phyloP scores from a whole-genome alignment of 2,888 invertebrate genomes.

The Anorthoa munda region DNA sequence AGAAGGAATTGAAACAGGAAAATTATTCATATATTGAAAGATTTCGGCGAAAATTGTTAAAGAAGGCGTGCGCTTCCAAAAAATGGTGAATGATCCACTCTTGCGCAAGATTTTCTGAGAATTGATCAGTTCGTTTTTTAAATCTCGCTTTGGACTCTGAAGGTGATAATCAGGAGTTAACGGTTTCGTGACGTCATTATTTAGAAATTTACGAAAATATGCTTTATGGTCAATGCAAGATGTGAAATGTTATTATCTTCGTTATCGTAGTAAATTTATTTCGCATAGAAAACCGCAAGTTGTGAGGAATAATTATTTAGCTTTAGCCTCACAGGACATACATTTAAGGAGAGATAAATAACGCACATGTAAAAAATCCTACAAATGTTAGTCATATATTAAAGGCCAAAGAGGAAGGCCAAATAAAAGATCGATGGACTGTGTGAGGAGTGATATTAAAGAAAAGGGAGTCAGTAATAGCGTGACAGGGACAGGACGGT shows the following conservation, averaged over 20 bases:
- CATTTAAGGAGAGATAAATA: background rate
- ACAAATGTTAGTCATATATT: background rate
- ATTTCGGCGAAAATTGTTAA: slow-evolving; percentile 34
- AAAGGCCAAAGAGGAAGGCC: no score
- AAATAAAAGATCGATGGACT: no score
- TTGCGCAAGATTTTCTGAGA: slow-evolving; percentile 47
- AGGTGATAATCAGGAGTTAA: slow-evolving; percentile 40
- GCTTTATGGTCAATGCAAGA: slow-evolving; percentile 23
- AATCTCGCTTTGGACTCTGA: slow-evolving; percentile 36
- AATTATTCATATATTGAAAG: slow-evolving; percentile 13
- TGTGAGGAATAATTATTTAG: background rate
- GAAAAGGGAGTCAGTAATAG: no score
- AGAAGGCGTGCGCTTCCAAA: slow-evolving; percentile 6
- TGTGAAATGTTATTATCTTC: slow-evolving; percentile 5
- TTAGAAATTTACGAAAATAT: slow-evolving; percentile 2
- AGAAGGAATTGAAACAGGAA: slow-evolving; percentile 42
- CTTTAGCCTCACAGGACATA: background rate
- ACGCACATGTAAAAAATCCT: background rate
- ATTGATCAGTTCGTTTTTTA: slow-evolving; percentile 27
- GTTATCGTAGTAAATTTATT: background rate
- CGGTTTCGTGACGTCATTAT: slow-evolving; percentile 29
- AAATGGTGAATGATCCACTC: slow-evolving; percentile 6
- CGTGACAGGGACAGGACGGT: no score
- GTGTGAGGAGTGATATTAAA: no score
- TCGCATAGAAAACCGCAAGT: slow-evolving; percentile 5